Conservation (phyloP, 2,113 vertebrate species). For the Poecilia latipinna region DNA sequence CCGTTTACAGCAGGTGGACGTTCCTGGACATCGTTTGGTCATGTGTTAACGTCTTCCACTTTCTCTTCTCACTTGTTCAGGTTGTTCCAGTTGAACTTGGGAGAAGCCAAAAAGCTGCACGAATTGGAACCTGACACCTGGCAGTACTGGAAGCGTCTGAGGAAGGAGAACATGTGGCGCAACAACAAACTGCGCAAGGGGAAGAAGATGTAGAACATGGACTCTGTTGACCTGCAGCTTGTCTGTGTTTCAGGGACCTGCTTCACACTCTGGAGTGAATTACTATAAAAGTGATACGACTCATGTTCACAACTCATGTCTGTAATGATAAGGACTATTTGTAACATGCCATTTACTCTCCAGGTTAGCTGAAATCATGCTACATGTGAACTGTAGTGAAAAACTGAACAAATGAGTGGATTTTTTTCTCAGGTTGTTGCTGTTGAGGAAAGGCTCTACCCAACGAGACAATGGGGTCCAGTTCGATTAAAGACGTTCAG, state of each 20-base stretch:
- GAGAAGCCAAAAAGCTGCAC: slow-evolving; percentile 79
- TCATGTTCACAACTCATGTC: not conserved
- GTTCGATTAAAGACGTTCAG: not conserved
- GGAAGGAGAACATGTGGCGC: slow-evolving; percentile 88
- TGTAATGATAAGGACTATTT: not conserved
- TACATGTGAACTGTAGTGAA: not conserved
- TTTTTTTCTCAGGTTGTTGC: too few species aligned
- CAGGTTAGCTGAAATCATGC: not conserved
- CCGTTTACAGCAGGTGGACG: too few species aligned
- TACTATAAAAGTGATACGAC: not conserved
- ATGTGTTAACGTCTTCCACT: not conserved
- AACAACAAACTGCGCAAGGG: slow-evolving; percentile 85
- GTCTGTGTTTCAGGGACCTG: not conserved
- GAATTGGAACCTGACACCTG: slow-evolving; percentile 83
- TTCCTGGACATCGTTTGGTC: too few species aligned
- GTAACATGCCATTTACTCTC: not conserved
- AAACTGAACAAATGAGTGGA: not conserved
- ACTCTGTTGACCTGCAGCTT: not conserved
- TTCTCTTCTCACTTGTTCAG: slow-evolving; percentile 63
- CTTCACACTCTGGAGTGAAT: slow-evolving; percentile 23
- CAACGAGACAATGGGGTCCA: not conserved
- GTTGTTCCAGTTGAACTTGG: slow-evolving; percentile 89
- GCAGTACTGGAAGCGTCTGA: slow-evolving; percentile 86
- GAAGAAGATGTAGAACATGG: slow-evolving; percentile 79
- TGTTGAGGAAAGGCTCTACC: not conserved